These are phyloP conservation scores for Orientallactaga bullata DNA, from an alignment of 2,113 vertebrate genomes.

Conservation along the genomic window DNA sequence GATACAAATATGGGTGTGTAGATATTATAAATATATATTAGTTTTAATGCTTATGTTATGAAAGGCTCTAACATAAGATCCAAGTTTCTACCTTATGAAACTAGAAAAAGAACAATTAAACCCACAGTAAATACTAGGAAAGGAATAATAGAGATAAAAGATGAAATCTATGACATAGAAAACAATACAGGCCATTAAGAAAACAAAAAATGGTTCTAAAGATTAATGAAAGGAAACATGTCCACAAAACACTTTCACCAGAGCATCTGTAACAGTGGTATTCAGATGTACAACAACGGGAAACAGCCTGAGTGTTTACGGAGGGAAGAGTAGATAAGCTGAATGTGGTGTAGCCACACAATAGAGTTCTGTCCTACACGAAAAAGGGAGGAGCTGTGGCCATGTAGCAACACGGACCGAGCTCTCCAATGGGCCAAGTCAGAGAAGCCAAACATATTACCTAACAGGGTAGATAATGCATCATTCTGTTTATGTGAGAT, in stretches of 20 bases:
- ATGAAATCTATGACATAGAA: not conserved
- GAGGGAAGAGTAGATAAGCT: not conserved
- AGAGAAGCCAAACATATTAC: not conserved
- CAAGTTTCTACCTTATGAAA: not conserved
- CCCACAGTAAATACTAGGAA: not conserved
- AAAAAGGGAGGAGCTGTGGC: not conserved
- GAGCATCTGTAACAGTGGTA: not conserved
- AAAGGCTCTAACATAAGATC: not conserved
- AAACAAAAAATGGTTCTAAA: conserved; percentile 15
- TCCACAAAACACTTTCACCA: not conserved
- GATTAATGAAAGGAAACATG: conserved; percentile 50
- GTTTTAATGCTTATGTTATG: not conserved
- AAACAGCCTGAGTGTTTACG: not conserved
- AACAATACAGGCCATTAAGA: conserved; percentile 37
- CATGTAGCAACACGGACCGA: not conserved
- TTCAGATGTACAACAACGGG: not conserved
- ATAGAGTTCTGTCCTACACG: not conserved
- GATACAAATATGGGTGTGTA: not conserved
- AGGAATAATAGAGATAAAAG: conserved; percentile 11
- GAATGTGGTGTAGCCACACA: not conserved
- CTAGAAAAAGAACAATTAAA: conserved; percentile 15
- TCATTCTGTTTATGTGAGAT: not conserved
- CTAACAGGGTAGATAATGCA: not conserved
- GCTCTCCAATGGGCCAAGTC: not conserved
- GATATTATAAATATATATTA: not conserved